Evolutionary conservation across 2,113 vertebrate species (phyloP).

Genomic region (Siphamia tubifer): DNA sequence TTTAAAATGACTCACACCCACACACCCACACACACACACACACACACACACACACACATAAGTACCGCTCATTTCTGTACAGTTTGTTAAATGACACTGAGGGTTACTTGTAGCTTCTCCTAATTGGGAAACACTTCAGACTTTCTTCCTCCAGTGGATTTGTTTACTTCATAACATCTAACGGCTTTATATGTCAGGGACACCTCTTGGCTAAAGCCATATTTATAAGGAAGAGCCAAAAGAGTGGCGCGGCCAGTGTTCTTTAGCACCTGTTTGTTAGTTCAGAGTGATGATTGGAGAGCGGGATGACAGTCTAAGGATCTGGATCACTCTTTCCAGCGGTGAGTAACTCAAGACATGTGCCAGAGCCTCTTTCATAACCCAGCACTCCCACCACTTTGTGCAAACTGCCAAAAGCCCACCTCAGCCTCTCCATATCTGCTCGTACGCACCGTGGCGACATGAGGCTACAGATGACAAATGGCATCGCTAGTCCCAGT

Average conservation of each 20-base stretch:
- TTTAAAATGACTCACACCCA: too few relatives aligned
- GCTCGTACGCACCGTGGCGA: conserved; percentile 20
- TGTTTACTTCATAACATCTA: conserved; percentile 55
- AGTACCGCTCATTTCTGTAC: not conserved
- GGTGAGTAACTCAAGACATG: conserved; percentile 49
- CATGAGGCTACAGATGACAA: conserved; percentile 16
- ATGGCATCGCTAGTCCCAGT: too few relatives aligned
- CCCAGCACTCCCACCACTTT: conserved; percentile 27
- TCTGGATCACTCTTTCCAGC: conserved; percentile 44
- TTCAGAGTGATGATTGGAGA: conserved; percentile 54
- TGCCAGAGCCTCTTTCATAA: conserved; percentile 63
- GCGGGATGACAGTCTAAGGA: conserved; percentile 36
- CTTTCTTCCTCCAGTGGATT: conserved; percentile 17
- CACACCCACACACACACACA: too few relatives aligned
- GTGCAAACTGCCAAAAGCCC: conserved; percentile 41
- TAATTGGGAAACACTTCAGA: conserved; percentile 24
- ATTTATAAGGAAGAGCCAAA: conserved; percentile 68
- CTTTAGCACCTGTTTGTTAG: conserved; percentile 59
- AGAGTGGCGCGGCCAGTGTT: conserved; percentile 38
- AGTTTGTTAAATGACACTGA: not conserved
- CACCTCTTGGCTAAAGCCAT: conserved; percentile 53
- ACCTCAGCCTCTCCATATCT: conserved; percentile 36
- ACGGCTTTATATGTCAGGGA: conserved; percentile 56
- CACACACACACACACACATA: not conserved
- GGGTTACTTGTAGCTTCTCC: not conserved